A percentile compares a stretch with the other conserved stretches of the same genome.
These are phyloP conservation scores for Meriones unguiculatus DNA, from an alignment of 2,113 vertebrate species.

Conservation along the genomic window DNA sequence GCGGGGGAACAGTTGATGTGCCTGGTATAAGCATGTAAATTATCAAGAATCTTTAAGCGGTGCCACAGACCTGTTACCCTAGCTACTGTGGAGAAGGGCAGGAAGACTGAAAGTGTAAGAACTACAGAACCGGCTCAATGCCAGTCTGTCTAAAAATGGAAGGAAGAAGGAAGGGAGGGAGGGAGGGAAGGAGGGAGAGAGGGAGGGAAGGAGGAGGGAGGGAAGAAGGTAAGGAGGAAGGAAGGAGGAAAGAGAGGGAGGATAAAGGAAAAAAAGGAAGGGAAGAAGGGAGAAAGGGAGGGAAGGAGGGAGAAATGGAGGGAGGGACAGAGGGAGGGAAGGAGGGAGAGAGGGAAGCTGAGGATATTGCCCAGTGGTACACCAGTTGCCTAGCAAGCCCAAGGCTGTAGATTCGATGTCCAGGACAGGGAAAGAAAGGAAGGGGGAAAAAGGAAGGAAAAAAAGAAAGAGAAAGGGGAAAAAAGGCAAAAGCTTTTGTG, in stretches of 20 bases:
- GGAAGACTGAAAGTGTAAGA: background rate
- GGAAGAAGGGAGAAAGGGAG: too few relatives aligned
- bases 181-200: background rate
- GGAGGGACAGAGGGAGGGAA: background rate
- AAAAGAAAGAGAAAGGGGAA: too few relatives aligned
- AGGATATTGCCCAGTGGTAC: background rate
- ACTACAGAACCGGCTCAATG: background rate
- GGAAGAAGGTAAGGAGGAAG: background rate
- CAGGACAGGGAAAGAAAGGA: background rate
- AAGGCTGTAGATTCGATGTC: background rate
- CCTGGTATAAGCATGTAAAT: background rate
- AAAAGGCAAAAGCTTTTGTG: fast-evolving
- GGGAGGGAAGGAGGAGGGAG: background rate
- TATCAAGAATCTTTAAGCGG: background rate
- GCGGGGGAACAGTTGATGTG: background rate
- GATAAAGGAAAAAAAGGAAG: background rate
- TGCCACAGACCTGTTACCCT: background rate
- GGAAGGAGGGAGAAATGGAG: too few relatives aligned
- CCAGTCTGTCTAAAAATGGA: background rate
- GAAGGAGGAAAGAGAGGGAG: background rate
- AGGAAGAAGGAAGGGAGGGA: background rate
- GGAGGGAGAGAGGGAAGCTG: background rate
- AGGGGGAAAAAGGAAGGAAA: too few relatives aligned
- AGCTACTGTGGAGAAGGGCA: background rate
- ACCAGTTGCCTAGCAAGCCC: background rate